Base-by-base conservation (phyloP, 1,140 invertebrate species). In the Pollicipes pollicipes region DNA sequence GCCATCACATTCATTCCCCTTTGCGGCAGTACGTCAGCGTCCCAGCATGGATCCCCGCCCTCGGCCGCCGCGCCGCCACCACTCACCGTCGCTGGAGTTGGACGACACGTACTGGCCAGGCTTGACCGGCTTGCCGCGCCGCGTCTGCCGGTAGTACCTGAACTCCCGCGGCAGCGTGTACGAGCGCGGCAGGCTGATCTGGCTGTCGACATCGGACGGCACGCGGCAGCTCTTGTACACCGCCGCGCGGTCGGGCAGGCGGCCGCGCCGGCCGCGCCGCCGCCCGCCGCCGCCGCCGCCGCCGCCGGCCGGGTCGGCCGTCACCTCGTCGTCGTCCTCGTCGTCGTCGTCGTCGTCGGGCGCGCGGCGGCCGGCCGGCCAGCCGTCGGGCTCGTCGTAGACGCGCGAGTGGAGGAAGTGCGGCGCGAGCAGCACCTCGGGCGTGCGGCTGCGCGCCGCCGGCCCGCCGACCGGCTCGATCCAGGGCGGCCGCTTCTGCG, bases 121-220 rank as follows among this genome's bases (percentile, higher is more conserved):
- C 27, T 83, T 77, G 3, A 82, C 80, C 45, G 84, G 77, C 76
- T 84, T 85, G 74, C 79, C 79, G 64, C 79, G 78, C 72, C 80
- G 82, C 17, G 81, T 83, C 71, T 86, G 83, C 70, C 88, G 80
- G 79, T 88, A 89, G 79, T 90, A 91, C 75, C 89, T 88, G 78
- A 91, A 91, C 79, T 92, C 88, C 31, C 89, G 84, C 0, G 90
- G 90, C 24, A 93, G 79, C 0, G 90, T 92, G 76, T 91, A 91
- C 30, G 89, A 91, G 35, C 89, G 83, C 0, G 90, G 89, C 27
- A 91, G 78, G 0, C 89, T 90, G 69, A 91, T 83, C 79, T 87
- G 88, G 77, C 87, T 88, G 77, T 89, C 87, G 70, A 89, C 84
- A 78, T 89, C 88, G 27, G 86, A 88, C 63, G 85, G 84, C 37